Evolutionary conservation across 2,113 vertebrate genomes (phyloP), one percentile per base, ranked within the genome.

Genomic region (Leptodactylus fuscus): DNA sequence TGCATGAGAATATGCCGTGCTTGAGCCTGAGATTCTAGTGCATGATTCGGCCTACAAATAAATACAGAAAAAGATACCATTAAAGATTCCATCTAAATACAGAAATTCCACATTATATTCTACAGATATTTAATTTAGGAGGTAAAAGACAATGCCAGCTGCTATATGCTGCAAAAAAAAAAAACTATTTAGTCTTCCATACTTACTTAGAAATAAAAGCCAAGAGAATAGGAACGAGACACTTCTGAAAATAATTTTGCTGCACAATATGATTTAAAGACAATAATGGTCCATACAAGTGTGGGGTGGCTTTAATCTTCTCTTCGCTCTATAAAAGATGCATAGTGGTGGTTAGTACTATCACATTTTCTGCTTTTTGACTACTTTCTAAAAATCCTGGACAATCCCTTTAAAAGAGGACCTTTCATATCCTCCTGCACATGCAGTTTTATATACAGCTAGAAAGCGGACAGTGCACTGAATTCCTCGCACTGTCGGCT

Each of bases 141-240:
- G 34, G 49, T 15, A 49, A n/a, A 5, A 65, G 16, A 32, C 12
- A 16, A 16, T 65, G 27, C 16, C 20, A 77, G 12, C 10, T 34
- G 46, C 27, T 32, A 55, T 10, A n/a, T n/a, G 7, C 12, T 53
- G 18, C 2, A 53, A 36, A 34, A 20, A 9, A 0, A 2, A 20
- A 27, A n/a, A n/a, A n/a, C n/a, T n/a, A 46, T 8, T 1, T 6
- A 6, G 80, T 44, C 24, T 27, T 74, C 2, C 87, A 88, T 80
- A 93, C 96, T 96, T 94, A 99, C 98, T 97, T 97, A 92, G 95
- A 94, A 91, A 99, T 87, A 88, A 99, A 98, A 13, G 95, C 97
- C 5, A 94, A 90, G 79, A 99, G 95, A 81, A 97, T 93, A 0
- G 94, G 93, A 1, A 92, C 91, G 13, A 95, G 93, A 38, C 96